Evolutionary conservation across 2,113 vertebrate species (phyloP), one percentile per base, ranked within the genome.

Genomic region (Podocnemis expansa): DNA sequence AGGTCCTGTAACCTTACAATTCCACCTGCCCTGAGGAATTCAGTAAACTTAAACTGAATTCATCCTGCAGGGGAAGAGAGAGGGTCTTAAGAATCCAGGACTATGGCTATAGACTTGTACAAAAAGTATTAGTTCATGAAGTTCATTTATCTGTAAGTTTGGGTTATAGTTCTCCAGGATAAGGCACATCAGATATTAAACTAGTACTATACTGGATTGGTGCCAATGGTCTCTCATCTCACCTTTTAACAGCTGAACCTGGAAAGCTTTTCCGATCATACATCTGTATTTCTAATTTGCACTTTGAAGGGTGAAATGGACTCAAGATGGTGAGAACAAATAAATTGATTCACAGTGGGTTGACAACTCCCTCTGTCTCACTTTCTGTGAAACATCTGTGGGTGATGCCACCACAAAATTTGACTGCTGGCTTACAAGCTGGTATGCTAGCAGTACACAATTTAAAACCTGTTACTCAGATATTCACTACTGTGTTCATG

Each of bases 261-360:
- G 88, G 80, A 90, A 84, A 82, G 93, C 49, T 73, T 96, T 95
- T 85, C 73, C 73, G 84, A 93, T 73, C 85, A 84, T 95, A 96
- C 94, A 91, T 93, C 92, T 96, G 96, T 97, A 97, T 97, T 94
- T 94, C 84, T 96, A 94, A 96, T 97, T 97, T 97, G 84, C 92
- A 97, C 96, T 95, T 97, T 95, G 95, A 97, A 95, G 86, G 92
- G 90, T 93, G 89, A 93, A 95, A 95, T 90, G 76, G 95, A 87
- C 96, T 97, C 89, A 91, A 94, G 91, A 78, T 96, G 94, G 96
- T 97, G 96, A 90, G 92, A 96, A 97, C 95, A 86, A 96, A 96
- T 97, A 96, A 96, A 97, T 97, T 96, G 97, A 96, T 97, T 97
- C 96, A 96, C 96, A 97, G 95, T 96, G 89, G 95, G 93, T 80